Percentiles rank a stretch among this genome's conserved stretches.
Conservation (phyloP, 2,797 vertebrate species). For the Miichthys miiuy region DNA sequence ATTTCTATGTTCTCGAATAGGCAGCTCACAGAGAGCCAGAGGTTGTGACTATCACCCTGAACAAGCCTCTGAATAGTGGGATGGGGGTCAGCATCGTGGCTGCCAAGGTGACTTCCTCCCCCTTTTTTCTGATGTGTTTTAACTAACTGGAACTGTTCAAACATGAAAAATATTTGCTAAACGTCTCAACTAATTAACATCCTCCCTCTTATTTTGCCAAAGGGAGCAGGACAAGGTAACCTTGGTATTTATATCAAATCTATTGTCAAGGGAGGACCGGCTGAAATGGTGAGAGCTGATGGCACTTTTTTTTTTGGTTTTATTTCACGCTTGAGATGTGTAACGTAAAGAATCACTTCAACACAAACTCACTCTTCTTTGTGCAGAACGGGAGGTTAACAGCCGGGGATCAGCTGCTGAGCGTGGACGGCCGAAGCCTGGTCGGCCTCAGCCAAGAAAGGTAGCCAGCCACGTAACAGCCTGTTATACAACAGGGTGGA, state of each 20-base stretch:
- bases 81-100: conserved; percentile 97
- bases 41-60: conserved; percentile 88
- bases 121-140: not conserved
- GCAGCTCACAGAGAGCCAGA: conserved; percentile 82
- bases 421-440: conserved; percentile 92
- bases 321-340: not conserved
- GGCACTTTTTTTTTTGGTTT: not conserved
- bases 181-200: conserved; percentile 9
- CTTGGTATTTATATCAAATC: conserved; percentile 98
- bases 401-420: conserved; percentile 93
- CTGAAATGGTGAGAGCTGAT: conserved; percentile 88
- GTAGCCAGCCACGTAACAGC: conserved; percentile 71
- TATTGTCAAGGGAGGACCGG: conserved; percentile 92
- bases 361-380: conserved; percentile 1
- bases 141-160: conserved; percentile 8
- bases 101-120: conserved; percentile 88
- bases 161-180: not conserved
- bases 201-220: conserved; percentile 25
- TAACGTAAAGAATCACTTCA: not conserved
- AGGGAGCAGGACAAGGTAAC: conserved; percentile 92
- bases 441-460: conserved; percentile 94
- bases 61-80: conserved; percentile 90
- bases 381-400: conserved; percentile 90
- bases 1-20: conserved; percentile 25
- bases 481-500: not conserved